Evolutionary conservation across 2,797 vertebrate species (phyloP), one percentile per base, ranked within the genome.

Genomic region (Melanotaenia boesemani): DNA sequence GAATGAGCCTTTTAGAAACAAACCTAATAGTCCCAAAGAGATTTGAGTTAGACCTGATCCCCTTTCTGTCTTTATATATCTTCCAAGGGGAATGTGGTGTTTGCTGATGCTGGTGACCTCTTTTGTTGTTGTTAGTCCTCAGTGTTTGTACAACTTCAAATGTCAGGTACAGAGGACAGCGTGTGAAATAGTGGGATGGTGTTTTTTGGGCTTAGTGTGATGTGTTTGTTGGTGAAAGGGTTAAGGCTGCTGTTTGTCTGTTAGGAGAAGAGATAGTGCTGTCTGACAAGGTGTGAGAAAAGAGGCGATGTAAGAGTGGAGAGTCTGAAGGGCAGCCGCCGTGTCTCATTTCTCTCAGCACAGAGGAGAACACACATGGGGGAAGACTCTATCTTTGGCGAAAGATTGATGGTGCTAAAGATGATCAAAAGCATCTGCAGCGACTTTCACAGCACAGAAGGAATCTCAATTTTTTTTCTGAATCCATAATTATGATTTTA

Each of bases 261-360:
- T 67, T 62, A 62, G 82, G 66, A 67, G 52, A 79, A 60, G 78
- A 84, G 80, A 80, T 75, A 69, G 80, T 76, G 71, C 69, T 83
- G 86, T 93, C 80, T 91, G 91, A 92, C 89, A 90, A 87, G 86
- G 84, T 91, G 91, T 91, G 87, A 91, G 80, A 87, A 82, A 86
- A 79, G 72, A 88, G 74, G 74, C 62, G 34, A 68, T 20, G 75
- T 55, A 78, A 62, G 82, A 86, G 75, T 55, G 52, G 76, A 61
- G 73, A 77, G 79, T 83, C 90, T 89, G 88, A 91, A 88, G 83
- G 86, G 85, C 89, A 70, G 73, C 66, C 39, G 22, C 62, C 68
- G 82, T 72, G 77, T 85, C 78, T 88, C 70, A 79, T 90, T 83
- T 82, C 77, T 88, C 76, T 82, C 70, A 20, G 56, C 28, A 58